Conservation (phyloP, 2,888 invertebrate species). For the Thymelicus sylvestris region DNA sequence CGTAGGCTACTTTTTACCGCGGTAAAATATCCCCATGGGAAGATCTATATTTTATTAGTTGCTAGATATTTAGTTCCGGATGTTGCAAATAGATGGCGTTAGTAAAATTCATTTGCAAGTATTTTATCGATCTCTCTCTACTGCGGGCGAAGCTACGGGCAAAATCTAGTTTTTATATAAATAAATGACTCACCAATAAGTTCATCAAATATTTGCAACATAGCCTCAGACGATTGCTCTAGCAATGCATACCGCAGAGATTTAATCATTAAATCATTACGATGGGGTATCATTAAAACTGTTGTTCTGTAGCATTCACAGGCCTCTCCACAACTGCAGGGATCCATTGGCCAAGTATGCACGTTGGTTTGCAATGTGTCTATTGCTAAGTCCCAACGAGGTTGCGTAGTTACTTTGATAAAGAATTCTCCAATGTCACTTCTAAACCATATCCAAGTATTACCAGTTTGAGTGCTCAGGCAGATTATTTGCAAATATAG, state of each 20-base stretch:
- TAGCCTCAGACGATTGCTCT: conserved; percentile 69
- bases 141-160: no score
- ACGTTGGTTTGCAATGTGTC: conserved; percentile 67
- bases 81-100: no score
- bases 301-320: conserved; percentile 75
- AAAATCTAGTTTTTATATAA: no score
- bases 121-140: no score
- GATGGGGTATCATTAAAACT: conserved; percentile 67
- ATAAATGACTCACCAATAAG: conserved; percentile 60
- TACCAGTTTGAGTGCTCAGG: conserved; percentile 66
- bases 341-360: conserved; percentile 67
- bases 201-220: conserved; percentile 70
- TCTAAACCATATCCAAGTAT: conserved; percentile 75
- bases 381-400: conserved; percentile 71
- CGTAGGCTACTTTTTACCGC: no score
- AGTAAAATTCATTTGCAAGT: no score
- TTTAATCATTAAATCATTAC: conserved; percentile 73
- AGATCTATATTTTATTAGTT: no score
- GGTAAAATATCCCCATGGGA: no score
- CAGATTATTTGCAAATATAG: conserved; percentile 70
- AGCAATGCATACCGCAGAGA: conserved; percentile 67
- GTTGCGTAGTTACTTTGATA: conserved; percentile 68
- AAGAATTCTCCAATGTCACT: conserved; percentile 73
- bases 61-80: no score
- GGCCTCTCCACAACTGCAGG: conserved; percentile 72